Evolutionary conservation across 2,113 vertebrate species (phyloP), one percentile per base, ranked within the genome.

Genomic region (Philantomba maxwellii): DNA sequence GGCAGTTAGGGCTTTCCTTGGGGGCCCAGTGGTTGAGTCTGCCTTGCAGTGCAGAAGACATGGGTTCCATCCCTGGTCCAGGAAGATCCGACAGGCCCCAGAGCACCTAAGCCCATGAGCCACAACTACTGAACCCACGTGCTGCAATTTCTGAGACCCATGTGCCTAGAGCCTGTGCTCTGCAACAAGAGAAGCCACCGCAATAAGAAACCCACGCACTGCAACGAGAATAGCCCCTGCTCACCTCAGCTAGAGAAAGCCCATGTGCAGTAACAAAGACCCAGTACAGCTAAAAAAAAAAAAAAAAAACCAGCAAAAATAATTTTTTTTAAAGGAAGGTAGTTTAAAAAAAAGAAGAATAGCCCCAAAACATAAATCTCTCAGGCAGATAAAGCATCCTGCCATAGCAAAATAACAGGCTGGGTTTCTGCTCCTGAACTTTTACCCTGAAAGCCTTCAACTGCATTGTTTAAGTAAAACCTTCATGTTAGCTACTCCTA

Each of bases 131-230:
- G 45, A 49, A 45, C 28, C 75, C 75, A 6, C 16, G 0, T 19
- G 45, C 77, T 49, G 28, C 77, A 78, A 3, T 16, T 19, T 30
- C 75, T 80, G 77, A 78, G 45, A 30, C 45, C 77, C 28, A 1
- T 6, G 9, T 6, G 16, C 77, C 15, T 80, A 49, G 28, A 49
- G 77, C 45, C 77, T 19, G 9, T 21, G 16, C 77, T 78, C 28
- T 0, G 0, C 75, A 78, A 17, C 28, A 80, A 49, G 28, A 49
- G 9, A 80, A 80, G 45, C 28, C 45, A 49, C 16, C 0, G 0
- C 77, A 49, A 1, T 12, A 5, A 33, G 45, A 33, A 77, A 26
- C 14, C 25, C 0, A 0, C 0, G 0, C 5, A 12, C 45, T 3
- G 9, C 77, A 49, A 19, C 1, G 12, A 33, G 28, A 80, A 16